A percentile compares a stretch with the other conserved stretches of the same genome.
phyloP scores from a whole-genome alignment of 2,888 invertebrate species.

The Hetaerina titia region DNA sequence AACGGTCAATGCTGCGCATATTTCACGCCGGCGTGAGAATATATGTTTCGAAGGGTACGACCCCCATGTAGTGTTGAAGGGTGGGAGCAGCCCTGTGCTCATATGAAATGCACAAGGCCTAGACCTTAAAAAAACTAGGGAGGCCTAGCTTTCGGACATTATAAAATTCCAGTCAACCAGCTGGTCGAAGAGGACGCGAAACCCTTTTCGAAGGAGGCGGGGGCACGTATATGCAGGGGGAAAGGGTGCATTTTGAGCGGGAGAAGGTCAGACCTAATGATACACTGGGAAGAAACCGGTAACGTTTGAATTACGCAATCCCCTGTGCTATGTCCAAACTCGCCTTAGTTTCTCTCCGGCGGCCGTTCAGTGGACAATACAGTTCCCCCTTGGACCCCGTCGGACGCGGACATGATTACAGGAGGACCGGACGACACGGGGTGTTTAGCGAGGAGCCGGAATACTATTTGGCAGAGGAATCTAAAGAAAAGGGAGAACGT shows the following conservation, averaged over 20 bases:
- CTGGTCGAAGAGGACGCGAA: slow-evolving; percentile 15
- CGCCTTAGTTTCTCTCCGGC: background rate
- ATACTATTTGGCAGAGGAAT: background rate
- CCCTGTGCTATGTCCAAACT: background rate
- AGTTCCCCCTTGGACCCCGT: background rate
- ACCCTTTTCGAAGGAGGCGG: background rate
- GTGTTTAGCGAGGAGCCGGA: background rate
- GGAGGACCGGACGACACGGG: background rate
- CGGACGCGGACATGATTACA: background rate
- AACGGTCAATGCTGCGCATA: slow-evolving; percentile 51
- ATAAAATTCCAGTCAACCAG: slow-evolving; percentile 62
- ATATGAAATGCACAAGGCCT: background rate
- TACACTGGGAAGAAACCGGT: background rate
- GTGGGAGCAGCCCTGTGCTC: background rate
- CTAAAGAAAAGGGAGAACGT: no score
- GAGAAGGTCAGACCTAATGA: background rate
- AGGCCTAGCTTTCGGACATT: slow-evolving; percentile 5
- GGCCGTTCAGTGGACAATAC: background rate
- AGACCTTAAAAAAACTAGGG: background rate
- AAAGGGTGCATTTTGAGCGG: background rate
- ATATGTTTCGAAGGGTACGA: slow-evolving; percentile 19
- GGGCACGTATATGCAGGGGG: background rate
- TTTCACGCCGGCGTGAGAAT: slow-evolving; percentile 48
- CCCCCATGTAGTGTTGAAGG: background rate
- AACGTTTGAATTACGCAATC: background rate